Conservation (phyloP, 2,797 vertebrate genomes). For the Channa striata region DNA sequence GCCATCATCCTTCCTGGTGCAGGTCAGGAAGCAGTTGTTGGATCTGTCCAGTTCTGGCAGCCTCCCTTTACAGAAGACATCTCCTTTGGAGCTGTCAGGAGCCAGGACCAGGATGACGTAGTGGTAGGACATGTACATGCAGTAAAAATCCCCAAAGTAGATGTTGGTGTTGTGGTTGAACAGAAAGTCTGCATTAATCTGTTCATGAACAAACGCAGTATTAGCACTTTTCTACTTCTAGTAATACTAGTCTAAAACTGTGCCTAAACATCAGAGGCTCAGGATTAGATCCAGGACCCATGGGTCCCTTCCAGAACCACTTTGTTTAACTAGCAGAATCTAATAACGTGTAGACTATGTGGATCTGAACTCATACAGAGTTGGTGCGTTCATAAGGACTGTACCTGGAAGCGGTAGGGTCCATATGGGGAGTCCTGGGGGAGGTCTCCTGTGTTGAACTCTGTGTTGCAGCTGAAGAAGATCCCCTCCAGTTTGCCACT, state of each 20-base stretch:
- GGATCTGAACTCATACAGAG: too few relatives aligned
- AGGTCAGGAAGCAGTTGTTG: constrained; percentile 92
- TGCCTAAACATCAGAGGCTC: too few relatives aligned
- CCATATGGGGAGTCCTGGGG: constrained; percentile 96
- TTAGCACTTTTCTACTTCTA: too few relatives aligned
- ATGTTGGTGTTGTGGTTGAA: constrained; percentile 93
- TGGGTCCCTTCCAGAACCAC: too few relatives aligned
- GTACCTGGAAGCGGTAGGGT: constrained; percentile 90
- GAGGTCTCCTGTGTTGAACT: constrained; percentile 96
- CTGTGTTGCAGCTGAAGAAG: constrained; percentile 97
- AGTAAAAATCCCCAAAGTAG: constrained; percentile 98
- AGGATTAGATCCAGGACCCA: too few relatives aligned
- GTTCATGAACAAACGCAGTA: constrained; percentile 1
- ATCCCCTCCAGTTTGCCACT: constrained; percentile 94
- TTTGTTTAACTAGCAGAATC: too few relatives aligned
- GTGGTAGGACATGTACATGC: constrained; percentile 99
- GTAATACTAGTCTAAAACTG: not conserved
- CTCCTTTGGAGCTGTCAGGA: constrained; percentile 89
- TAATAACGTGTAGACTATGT: too few relatives aligned
- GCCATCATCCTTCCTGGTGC: constrained; percentile 77
- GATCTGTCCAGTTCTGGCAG: constrained; percentile 91
- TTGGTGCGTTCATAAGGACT: constrained; percentile 75
- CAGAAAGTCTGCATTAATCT: constrained; percentile 86
- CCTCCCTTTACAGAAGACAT: constrained; percentile 92
- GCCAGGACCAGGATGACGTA: constrained; percentile 94